Conservation (phyloP, 2,797 vertebrate genomes). For the Cyclura pinguis region DNA sequence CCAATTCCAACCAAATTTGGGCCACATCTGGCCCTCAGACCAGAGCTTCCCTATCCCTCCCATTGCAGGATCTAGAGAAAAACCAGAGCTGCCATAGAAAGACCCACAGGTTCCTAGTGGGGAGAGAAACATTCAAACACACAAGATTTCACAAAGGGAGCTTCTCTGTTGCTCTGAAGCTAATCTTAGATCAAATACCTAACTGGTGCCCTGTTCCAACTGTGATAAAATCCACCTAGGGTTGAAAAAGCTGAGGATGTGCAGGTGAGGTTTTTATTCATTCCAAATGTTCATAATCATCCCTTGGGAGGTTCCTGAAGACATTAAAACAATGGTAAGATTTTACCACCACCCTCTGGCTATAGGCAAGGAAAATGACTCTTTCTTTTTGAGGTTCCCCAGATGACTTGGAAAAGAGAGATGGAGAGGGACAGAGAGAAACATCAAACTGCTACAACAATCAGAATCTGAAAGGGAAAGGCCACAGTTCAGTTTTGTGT, state of each 20-base stretch:
- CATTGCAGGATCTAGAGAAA: background rate
- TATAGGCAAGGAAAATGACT: background rate
- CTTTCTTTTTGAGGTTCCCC: background rate
- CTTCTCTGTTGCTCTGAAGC: background rate
- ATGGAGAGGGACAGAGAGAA: background rate
- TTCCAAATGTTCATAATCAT: slow-evolving; percentile 18
- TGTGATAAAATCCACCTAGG: slow-evolving; percentile 11
- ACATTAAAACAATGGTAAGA: slow-evolving; percentile 3
- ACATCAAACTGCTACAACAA: slow-evolving; percentile 14
- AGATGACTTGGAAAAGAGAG: background rate
- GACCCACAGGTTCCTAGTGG: background rate
- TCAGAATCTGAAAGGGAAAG: slow-evolving; percentile 2
- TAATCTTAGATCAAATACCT: slow-evolving; percentile 25
- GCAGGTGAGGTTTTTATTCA: slow-evolving; percentile 10
- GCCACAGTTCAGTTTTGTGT: background rate
- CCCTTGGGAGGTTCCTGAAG: background rate
- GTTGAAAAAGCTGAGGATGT: background rate
- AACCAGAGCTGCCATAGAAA: background rate
- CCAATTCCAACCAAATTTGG: background rate
- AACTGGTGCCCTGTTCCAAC: slow-evolving; percentile 7
- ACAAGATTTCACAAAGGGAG: slow-evolving; percentile 16
- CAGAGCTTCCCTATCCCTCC: background rate
- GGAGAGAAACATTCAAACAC: background rate
- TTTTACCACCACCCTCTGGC: background rate
- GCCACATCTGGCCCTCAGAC: background rate